Conservation (phyloP, 30 jellyfish, hydroid and myxozoan genomes). For the Rhopilema esculentum region DNA sequence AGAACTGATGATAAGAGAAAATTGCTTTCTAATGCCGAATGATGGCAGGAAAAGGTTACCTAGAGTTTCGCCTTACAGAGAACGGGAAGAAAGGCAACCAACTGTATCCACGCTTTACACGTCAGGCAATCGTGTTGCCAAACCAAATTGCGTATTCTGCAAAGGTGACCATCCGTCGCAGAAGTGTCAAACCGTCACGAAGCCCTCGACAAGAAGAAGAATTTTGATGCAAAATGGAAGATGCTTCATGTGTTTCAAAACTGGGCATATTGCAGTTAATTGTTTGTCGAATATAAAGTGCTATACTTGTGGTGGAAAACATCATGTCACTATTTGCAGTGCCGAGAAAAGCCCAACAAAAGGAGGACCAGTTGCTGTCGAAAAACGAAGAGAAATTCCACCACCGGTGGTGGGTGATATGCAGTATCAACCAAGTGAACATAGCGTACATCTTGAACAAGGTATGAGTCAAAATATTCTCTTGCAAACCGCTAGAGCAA, state of each 20-base stretch:
- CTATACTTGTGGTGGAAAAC: neutral
- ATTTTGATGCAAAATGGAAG: conserved; percentile 6
- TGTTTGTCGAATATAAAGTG: no score
- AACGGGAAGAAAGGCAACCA: no score
- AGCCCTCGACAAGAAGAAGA: conserved; percentile 4
- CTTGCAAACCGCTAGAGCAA: conserved; percentile 23
- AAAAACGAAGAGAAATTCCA: neutral
- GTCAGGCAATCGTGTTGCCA: no score
- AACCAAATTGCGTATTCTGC: no score
- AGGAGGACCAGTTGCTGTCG: neutral
- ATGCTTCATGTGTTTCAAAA: conserved; percentile 18
- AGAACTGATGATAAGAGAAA: no score
- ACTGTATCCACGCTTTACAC: no score
- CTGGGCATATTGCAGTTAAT: neutral
- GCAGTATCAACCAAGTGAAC: neutral
- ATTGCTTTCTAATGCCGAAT: no score
- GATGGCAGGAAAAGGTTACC: no score
- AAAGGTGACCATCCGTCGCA: no score
- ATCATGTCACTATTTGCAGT: neutral
- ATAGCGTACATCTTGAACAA: neutral
- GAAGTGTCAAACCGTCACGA: no score
- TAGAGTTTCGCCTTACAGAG: no score
- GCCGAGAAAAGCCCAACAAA: neutral
- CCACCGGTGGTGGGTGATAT: neutral
- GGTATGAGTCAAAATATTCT: neutral